Evolutionary conservation across 2,888 invertebrate genomes (phyloP).

Genomic region (Phengaris alcon): DNA sequence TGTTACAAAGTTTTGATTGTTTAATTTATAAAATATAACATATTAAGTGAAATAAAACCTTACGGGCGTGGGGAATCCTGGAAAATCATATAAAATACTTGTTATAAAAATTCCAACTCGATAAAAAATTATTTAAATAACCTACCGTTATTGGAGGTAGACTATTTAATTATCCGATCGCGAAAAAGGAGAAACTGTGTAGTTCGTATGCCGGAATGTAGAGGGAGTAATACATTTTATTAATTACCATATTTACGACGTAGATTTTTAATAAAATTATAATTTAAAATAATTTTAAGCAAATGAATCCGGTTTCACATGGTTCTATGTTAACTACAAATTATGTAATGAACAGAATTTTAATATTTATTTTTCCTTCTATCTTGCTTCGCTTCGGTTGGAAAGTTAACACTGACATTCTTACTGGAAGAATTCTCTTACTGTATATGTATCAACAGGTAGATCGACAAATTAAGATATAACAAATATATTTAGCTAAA

Average conservation of each 20-base stretch:
- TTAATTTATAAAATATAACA: no score
- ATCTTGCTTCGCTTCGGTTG: neutral
- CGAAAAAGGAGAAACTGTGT: neutral
- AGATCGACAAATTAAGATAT: no score
- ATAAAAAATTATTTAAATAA: no score
- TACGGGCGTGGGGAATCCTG: no score
- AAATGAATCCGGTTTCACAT: conserved; percentile 15
- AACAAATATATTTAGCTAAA: no score
- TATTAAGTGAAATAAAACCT: no score
- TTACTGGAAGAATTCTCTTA: no score
- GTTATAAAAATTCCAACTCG: no score
- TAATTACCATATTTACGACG: neutral
- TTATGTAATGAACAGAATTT: neutral
- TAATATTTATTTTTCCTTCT: neutral
- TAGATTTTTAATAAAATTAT: neutral
- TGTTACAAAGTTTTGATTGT: no score
- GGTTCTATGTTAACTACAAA: neutral
- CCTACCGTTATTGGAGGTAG: no score
- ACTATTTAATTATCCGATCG: neutral
- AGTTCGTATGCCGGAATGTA: neutral
- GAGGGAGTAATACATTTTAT: neutral
- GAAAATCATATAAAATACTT: no score
- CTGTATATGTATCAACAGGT: no score
- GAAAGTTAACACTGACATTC: neutral
- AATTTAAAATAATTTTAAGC: conserved; percentile 1